A percentile compares a stretch with the other conserved stretches of the same genome.
Conservation (phyloP, 2,797 vertebrate species). For the Myiothlypis chrysogaster region DNA sequence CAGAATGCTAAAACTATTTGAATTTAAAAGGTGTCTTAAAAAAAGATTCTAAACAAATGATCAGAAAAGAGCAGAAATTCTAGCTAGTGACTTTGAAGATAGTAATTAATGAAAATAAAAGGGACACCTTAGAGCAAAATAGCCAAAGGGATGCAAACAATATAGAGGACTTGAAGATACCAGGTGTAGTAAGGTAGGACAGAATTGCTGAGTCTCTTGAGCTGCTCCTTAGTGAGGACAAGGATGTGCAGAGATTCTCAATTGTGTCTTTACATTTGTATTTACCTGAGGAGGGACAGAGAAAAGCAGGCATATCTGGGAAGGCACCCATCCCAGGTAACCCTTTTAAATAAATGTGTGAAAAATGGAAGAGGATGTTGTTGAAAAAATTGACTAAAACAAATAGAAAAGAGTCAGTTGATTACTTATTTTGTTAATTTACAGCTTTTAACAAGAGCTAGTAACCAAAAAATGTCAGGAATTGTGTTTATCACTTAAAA, state of each 20-base stretch:
- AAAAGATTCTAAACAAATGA: neutral
- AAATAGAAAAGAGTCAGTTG: neutral
- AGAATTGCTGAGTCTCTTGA: neutral
- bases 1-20: neutral
- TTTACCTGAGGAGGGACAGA: neutral
- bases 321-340: neutral
- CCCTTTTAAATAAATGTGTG: neutral
- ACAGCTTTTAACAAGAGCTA: neutral
- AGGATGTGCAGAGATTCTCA: neutral
- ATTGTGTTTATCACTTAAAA: neutral
- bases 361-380: neutral
- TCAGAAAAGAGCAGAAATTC: neutral
- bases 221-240: neutral
- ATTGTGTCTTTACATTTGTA: neutral
- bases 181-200: neutral
- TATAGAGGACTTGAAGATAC: neutral
- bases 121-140: neutral
- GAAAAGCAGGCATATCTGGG: neutral
- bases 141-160: neutral
- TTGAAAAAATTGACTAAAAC: neutral
- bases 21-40: neutral
- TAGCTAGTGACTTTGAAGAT: neutral
- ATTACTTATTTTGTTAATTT: neutral
- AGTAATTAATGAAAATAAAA: neutral
- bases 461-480: neutral